Conservation (phyloP, 2,113 vertebrate genomes). For the Rynchops niger region DNA sequence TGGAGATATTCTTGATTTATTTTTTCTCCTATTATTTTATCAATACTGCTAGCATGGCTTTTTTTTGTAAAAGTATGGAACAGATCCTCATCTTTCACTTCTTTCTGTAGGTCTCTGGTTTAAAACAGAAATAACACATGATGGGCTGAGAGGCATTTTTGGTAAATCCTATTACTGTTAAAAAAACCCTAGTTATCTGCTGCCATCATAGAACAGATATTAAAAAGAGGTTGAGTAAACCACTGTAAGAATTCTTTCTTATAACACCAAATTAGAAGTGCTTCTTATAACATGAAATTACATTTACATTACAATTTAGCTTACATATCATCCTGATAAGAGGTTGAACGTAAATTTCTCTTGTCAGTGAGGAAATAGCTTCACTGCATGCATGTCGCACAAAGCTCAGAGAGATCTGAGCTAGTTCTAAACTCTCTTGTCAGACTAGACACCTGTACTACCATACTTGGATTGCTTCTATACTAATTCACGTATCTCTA, state of each 20-base stretch:
- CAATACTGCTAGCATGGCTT: not conserved
- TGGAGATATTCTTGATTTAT: not conserved
- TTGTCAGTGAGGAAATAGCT: not conserved
- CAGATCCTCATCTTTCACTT: not conserved
- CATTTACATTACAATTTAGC: not conserved
- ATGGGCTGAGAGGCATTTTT: not conserved
- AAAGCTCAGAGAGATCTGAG: not conserved
- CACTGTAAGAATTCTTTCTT: not conserved
- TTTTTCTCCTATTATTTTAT: slow-evolving; percentile 8
- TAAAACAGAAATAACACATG: not conserved
- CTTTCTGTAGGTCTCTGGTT: not conserved
- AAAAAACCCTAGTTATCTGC: not conserved
- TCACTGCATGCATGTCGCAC: not conserved
- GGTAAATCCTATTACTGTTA: not conserved
- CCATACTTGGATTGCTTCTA: not conserved
- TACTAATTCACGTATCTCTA: not conserved
- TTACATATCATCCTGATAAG: not conserved
- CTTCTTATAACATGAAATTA: not conserved
- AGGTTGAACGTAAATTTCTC: not conserved
- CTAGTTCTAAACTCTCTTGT: not conserved
- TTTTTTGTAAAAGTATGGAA: not conserved
- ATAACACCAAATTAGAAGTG: not conserved
- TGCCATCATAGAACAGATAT: not conserved
- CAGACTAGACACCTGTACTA: not conserved
- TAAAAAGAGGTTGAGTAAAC: not conserved